phyloP scores from a whole-genome alignment of 2,888 invertebrate species.

The Eristalis tenax region DNA sequence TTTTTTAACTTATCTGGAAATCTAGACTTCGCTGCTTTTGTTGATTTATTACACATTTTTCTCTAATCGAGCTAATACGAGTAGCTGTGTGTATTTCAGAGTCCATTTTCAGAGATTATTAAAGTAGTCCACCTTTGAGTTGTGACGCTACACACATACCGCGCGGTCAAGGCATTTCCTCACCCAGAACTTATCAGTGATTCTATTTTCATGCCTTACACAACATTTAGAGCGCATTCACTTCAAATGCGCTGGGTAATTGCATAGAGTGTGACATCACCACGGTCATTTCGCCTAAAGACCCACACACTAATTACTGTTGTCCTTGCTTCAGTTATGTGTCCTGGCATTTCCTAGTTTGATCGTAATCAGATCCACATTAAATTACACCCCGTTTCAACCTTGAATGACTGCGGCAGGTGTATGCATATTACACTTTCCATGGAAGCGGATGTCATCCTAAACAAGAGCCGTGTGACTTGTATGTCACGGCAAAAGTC shows the following conservation, averaged over 20 bases:
- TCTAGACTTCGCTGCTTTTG: too few relatives aligned
- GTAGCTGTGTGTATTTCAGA: too few relatives aligned
- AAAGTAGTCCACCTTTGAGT: too few relatives aligned
- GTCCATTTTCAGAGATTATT: too few relatives aligned
- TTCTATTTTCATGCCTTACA: background rate
- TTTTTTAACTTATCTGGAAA: too few relatives aligned
- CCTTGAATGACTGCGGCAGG: background rate
- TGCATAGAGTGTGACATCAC: background rate
- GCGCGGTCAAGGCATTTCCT: background rate
- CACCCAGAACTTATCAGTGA: background rate
- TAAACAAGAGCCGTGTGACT: background rate
- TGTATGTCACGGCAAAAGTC: background rate
- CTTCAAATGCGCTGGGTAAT: background rate
- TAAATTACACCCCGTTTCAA: background rate
- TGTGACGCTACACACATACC: background rate
- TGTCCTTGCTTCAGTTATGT: background rate
- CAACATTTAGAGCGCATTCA: background rate
- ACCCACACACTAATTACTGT: background rate
- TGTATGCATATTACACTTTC: background rate
- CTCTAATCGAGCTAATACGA: too few relatives aligned
- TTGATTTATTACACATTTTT: too few relatives aligned
- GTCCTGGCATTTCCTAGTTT: background rate
- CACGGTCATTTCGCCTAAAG: background rate
- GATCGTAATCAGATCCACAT: background rate
- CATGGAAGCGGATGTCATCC: background rate